Conservation (phyloP, 1,140 invertebrate genomes). For the Cherax quadricarinatus region DNA sequence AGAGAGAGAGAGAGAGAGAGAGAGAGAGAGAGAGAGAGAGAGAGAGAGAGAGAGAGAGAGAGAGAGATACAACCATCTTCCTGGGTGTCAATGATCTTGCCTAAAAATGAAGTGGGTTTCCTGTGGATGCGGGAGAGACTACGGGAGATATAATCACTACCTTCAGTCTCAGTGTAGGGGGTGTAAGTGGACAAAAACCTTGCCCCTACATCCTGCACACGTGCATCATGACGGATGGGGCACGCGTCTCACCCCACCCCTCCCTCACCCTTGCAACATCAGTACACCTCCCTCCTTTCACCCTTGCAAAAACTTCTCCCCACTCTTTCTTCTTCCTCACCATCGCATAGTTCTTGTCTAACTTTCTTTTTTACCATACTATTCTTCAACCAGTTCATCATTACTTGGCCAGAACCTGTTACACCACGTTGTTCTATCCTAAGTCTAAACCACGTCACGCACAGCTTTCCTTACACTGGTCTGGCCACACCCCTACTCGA, state of each 20-base stretch:
- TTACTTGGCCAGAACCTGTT: too few relatives aligned
- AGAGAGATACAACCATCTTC: neutral
- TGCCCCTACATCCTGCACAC: neutral
- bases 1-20: neutral
- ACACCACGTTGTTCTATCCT: too few relatives aligned
- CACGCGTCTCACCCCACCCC: too few relatives aligned
- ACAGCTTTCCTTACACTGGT: too few relatives aligned
- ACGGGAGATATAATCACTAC: neutral
- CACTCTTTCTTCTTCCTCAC: neutral
- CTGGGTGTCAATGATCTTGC: neutral
- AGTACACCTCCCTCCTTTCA: neutral
- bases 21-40: constrained; percentile 7
- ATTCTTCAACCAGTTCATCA: too few relatives aligned
- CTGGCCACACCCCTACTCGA: too few relatives aligned
- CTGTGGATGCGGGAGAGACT: neutral
- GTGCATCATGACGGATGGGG: neutral
- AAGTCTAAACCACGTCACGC: too few relatives aligned
- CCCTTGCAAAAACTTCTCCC: too few relatives aligned
- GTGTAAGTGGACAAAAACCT: neutral
- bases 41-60: neutral
- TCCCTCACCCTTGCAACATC: neutral
- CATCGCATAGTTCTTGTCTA: neutral
- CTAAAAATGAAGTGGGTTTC: neutral
- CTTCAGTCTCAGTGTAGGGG: neutral
- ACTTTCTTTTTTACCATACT: neutral